phyloP scores from a whole-genome alignment of 2,113 vertebrate species.

The Tretioscincus oriximinensis region DNA sequence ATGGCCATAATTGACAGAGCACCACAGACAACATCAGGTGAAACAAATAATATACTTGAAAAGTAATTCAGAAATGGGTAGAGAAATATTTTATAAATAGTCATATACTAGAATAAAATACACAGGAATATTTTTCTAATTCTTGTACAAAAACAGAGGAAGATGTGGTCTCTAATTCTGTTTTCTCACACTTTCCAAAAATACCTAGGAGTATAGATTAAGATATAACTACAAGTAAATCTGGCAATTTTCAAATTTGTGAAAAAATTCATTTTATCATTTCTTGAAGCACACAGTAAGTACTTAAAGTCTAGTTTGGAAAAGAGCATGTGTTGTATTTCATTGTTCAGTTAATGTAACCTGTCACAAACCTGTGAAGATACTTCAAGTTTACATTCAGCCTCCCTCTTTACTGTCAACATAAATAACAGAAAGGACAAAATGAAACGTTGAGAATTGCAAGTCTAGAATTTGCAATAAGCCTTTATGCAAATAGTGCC shows the following conservation, averaged over 20 bases:
- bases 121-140: neutral
- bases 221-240: neutral
- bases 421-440: conserved; percentile 6
- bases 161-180: neutral
- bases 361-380: neutral
- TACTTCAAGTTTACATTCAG: conserved; percentile 9
- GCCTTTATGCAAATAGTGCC: conserved; percentile 25
- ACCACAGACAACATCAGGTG: neutral
- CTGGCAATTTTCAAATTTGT: neutral
- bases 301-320: neutral
- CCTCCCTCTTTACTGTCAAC: neutral
- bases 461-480: conserved; percentile 19
- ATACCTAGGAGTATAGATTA: neutral
- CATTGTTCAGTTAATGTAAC: neutral
- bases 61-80: neutral
- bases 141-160: neutral
- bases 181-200: neutral
- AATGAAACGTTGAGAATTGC: neutral
- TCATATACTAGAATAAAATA: neutral
- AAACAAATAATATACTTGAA: neutral
- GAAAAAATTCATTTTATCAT: conserved; percentile 9
- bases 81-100: neutral
- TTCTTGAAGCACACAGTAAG: neutral
- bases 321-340: neutral
- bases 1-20: neutral